These are phyloP conservation scores for Stegostoma tigrinum DNA, from an alignment of 2,113 vertebrate genomes.

Conservation along the genomic window DNA sequence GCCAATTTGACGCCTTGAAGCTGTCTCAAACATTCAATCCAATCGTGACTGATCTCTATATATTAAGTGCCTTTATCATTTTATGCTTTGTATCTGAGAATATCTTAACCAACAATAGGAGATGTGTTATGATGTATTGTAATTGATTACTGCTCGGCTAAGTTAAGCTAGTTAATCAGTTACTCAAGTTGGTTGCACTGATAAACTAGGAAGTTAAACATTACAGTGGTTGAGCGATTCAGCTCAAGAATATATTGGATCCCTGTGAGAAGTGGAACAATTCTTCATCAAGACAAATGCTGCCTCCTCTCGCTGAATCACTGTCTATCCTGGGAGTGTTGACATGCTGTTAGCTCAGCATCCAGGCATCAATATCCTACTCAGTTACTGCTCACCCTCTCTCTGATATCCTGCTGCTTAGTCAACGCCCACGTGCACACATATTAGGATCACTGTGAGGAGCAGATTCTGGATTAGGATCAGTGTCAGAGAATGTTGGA, in stretches of 20 bases:
- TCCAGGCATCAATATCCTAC: background rate
- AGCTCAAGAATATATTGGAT: background rate
- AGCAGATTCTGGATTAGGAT: background rate
- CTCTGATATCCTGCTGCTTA: background rate
- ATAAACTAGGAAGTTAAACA: background rate
- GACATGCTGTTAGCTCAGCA: background rate
- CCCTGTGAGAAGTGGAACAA: background rate
- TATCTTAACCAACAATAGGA: background rate
- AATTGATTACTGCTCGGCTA: background rate
- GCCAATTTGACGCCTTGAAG: background rate
- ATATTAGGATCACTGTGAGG: background rate
- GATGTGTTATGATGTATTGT: background rate
- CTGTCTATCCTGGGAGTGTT: background rate
- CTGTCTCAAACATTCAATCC: background rate
- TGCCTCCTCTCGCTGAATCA: background rate
- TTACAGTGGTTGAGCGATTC: background rate
- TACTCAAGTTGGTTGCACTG: background rate
- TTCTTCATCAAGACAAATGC: background rate
- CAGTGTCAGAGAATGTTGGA: background rate
- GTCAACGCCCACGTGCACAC: background rate
- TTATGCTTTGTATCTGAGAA: background rate
- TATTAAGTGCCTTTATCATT: no score
- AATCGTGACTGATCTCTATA: background rate
- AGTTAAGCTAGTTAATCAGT: slow-evolving; percentile 4
- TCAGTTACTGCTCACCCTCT: background rate